Percentiles rank a stretch among this genome's conserved stretches.
phyloP scores from a whole-genome alignment of 2,797 vertebrate genomes.

The Chrysocyon brachyurus region DNA sequence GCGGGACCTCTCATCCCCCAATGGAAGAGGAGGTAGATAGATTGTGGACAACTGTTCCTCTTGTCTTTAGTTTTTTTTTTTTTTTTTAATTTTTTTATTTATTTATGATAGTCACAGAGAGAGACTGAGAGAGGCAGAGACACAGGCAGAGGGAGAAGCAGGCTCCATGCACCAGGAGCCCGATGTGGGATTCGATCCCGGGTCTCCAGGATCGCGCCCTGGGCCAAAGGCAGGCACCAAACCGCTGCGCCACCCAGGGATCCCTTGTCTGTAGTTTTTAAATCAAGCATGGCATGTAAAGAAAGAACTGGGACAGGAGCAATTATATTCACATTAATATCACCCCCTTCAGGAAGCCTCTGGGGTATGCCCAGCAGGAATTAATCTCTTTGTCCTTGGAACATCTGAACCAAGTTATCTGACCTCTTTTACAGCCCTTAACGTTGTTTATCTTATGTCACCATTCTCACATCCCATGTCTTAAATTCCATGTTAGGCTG shows the following conservation, averaged over 20 bases:
- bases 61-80: not conserved
- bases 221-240: too few relatives aligned
- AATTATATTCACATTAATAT: not conserved
- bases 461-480: not conserved
- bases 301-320: not conserved
- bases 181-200: too few relatives aligned
- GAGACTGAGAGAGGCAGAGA: too few relatives aligned
- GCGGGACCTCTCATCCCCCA: not conserved
- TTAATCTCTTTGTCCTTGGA: not conserved
- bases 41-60: not conserved
- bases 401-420: not conserved
- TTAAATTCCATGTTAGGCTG: not conserved
- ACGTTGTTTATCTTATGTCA: not conserved
- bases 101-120: too few relatives aligned
- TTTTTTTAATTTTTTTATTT: too few relatives aligned
- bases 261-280: not conserved
- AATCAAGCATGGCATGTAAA: slow-evolving; percentile 30
- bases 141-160: too few relatives aligned
- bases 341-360: not conserved
- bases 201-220: too few relatives aligned
- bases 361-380: not conserved
- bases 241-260: too few relatives aligned
- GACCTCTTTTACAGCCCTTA: not conserved
- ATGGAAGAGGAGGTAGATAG: not conserved
- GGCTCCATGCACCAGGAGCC: too few relatives aligned